Evolutionary conservation across 2,113 vertebrate genomes (phyloP).

Genomic region (Cephalopterus ornatus): DNA sequence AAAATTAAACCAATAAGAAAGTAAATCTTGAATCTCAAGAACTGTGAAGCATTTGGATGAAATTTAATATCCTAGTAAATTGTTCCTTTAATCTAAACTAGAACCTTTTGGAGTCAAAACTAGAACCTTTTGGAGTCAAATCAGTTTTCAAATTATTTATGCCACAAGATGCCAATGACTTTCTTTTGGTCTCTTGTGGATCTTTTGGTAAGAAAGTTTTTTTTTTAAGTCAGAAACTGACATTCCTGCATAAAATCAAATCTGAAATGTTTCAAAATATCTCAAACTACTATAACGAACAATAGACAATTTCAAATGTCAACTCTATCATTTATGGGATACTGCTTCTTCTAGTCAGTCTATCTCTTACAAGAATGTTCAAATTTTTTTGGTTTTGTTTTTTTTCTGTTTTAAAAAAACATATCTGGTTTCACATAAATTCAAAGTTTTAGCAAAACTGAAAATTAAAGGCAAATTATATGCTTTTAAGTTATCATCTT

Average conservation of each 20-base stretch:
- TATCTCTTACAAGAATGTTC: not conserved
- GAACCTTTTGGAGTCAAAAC: too few species aligned
- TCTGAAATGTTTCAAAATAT: not conserved
- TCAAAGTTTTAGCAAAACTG: not conserved
- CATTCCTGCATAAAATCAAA: fast-evolving
- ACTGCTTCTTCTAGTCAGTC: not conserved
- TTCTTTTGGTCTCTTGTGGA: not conserved
- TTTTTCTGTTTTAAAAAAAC: not conserved
- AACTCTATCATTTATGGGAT: not conserved
- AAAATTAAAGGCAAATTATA: not conserved
- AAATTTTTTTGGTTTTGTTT: not conserved
- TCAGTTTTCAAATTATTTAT: not conserved
- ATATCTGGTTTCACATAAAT: not conserved
- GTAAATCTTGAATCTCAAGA: not conserved
- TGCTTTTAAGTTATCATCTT: not conserved
- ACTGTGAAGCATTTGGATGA: not conserved
- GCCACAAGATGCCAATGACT: not conserved
- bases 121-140: not conserved
- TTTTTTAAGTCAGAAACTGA: not conserved
- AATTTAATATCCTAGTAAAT: not conserved
- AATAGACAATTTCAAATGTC: not conserved
- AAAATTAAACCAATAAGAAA: not conserved
- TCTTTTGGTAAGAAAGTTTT: fast-evolving
- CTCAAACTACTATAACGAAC: not conserved
- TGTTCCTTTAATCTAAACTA: not conserved